Conservation (phyloP, 2,113 vertebrate species). For the Melanotaenia duboulayi region DNA sequence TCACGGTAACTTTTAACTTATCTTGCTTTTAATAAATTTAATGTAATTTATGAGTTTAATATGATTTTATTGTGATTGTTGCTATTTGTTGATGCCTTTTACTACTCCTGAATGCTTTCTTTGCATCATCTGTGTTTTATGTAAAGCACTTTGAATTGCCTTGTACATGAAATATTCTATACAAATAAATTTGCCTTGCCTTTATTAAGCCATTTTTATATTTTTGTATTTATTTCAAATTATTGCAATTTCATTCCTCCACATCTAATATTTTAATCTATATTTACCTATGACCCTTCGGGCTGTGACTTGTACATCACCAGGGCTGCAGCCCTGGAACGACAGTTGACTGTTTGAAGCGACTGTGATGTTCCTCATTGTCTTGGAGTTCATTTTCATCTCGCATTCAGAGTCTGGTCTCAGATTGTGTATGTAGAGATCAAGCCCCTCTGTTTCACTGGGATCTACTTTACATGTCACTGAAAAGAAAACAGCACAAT, state of each 20-base stretch:
- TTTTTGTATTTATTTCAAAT: too few species aligned
- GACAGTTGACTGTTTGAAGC: slow-evolving; percentile 71
- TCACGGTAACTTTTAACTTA: too few species aligned
- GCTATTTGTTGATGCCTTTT: too few species aligned
- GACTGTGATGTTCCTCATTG: slow-evolving; percentile 75
- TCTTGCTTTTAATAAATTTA: too few species aligned
- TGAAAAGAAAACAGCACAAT: not conserved
- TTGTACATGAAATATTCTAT: too few species aligned
- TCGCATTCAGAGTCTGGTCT: slow-evolving; percentile 71
- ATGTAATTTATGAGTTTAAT: too few species aligned
- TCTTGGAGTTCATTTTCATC: slow-evolving; percentile 82
- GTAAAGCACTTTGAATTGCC: too few species aligned
- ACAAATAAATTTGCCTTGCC: too few species aligned
- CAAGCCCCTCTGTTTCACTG: slow-evolving; percentile 64
- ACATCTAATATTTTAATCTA: not conserved
- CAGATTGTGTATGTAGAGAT: slow-evolving; percentile 78
- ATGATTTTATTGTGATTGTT: too few species aligned
- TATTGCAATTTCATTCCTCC: not conserved
- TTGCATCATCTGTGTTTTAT: too few species aligned
- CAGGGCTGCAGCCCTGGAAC: slow-evolving; percentile 84
- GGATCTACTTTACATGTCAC: slow-evolving; percentile 78
- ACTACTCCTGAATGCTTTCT: too few species aligned
- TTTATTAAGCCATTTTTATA: too few species aligned
- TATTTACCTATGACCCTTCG: slow-evolving; percentile 84
- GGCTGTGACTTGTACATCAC: slow-evolving; percentile 79